Evolutionary conservation across 2,888 invertebrate genomes (phyloP), one percentile per base, ranked within the genome.

Genomic region (Anaspis maculata): DNA sequence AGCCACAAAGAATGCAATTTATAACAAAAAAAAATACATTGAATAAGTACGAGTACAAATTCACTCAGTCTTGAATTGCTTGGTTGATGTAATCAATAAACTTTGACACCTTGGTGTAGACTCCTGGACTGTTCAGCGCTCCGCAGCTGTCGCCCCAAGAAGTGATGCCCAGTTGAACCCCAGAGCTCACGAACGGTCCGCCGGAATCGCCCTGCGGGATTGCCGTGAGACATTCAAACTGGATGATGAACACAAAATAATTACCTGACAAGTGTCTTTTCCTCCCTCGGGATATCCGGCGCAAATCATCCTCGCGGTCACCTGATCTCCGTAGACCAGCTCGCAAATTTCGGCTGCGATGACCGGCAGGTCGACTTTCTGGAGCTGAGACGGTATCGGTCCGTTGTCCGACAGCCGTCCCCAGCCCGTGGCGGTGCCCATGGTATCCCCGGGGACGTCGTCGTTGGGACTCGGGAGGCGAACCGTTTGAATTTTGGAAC

Each of bases 151-250:
- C 26, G n/a, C 43, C 43, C 41, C 41, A 45, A 7, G 45, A 45
- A 6, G 37, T 41, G 19, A 44, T 28, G 19, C 45, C 45, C 12
- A 39, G 12, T 15, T 44, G 29, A 30, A 22, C 19, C n/a, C 42
- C 44, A 31, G 41, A 24, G 15, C 22, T 15, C 14, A 35, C 39
- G 10, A 45, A 28, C 0, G 72, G 72, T 0, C 72, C 72, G 0
- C 71, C 71, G 25, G 70, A 70, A 47, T 71, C 71, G 0, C 71
- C 71, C 70, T 71, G 33, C 24, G 36, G 42, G 22, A n/a, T n/a
- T n/a, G n/a, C n/a, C n/a, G n/a, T n/a, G n/a, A n/a, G n/a, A n/a
- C n/a, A n/a, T n/a, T n/a, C n/a, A n/a, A n/a, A n/a, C 29, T 12
- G 33, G 25, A 27, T 42, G 48, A 11, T 52, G 51, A 25, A 52